Percentiles rank a stretch among this genome's conserved stretches.
Evolutionary conservation across 2,113 vertebrate species (phyloP).

Genomic region (Thalassarche chlororhynchos): DNA sequence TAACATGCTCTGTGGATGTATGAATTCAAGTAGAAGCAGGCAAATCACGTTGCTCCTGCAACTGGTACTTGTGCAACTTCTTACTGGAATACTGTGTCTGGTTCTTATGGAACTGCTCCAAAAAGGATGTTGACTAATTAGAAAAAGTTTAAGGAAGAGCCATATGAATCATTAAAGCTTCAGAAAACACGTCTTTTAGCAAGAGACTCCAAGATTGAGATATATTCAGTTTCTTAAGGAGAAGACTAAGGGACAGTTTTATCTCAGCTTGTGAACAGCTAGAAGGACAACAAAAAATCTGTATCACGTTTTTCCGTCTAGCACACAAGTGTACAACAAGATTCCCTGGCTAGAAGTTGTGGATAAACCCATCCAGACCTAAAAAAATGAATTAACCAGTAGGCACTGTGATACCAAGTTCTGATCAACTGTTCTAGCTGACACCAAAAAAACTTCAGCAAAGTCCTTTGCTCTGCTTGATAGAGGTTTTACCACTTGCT

Average conservation of each 20-base stretch:
- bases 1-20: background rate
- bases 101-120: constrained; percentile 44
- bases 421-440: background rate
- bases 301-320: background rate
- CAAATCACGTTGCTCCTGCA: constrained; percentile 16
- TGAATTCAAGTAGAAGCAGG: background rate
- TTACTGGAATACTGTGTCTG: constrained; percentile 32
- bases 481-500: background rate
- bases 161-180: constrained; percentile 63
- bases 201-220: constrained; percentile 36
- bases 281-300: constrained; percentile 12
- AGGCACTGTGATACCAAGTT: background rate
- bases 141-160: constrained; percentile 66
- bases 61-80: constrained; percentile 23
- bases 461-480: background rate
- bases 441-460: background rate
- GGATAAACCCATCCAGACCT: background rate
- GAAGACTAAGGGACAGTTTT: constrained; percentile 25
- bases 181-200: constrained; percentile 54
- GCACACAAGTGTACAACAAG: constrained; percentile 2
- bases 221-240: background rate
- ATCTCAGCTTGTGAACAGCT: constrained; percentile 26
- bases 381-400: background rate
- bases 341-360: background rate
- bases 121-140: constrained; percentile 64